Evolutionary conservation across 2,113 vertebrate species (phyloP).

Genomic region (Cnemophilus loriae): DNA sequence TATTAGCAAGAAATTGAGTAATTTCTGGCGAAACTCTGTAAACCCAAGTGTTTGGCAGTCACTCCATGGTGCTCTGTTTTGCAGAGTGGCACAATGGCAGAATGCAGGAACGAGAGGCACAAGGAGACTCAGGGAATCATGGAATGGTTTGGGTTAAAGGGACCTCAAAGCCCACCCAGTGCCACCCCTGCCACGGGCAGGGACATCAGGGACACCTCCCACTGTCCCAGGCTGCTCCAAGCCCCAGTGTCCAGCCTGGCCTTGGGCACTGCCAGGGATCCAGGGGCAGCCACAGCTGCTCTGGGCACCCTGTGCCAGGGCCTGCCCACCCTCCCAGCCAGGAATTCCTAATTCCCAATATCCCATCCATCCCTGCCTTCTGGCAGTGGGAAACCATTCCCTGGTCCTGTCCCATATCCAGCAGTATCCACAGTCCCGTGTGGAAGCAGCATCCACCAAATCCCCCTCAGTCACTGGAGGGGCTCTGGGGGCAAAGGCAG

Average conservation of each 20-base stretch:
- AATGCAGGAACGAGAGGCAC: not conserved
- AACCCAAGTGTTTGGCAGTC: fast-evolving
- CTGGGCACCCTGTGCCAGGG: not conserved
- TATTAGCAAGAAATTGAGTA: not conserved
- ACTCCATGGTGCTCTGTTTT: fast-evolving
- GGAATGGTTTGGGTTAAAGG: not conserved
- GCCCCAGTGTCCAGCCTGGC: not conserved
- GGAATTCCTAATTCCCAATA: not conserved
- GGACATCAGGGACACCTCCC: not conserved
- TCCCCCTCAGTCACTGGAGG: fast-evolving
- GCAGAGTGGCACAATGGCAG: not conserved
- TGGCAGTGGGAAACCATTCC: not conserved
- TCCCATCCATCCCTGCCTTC: not conserved
- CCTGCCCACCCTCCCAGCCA: not conserved
- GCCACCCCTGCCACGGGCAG: not conserved
- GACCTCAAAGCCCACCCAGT: fast-evolving
- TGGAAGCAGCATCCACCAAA: not conserved
- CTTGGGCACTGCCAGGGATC: not conserved
- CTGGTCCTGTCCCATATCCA: not conserved
- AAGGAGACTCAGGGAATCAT: too few relatives aligned
- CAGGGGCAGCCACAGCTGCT: not conserved
- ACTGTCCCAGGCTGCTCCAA: not conserved
- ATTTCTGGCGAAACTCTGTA: not conserved
- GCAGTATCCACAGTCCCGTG: fast-evolving
- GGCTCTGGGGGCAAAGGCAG: not conserved